Conservation (phyloP, 2,888 invertebrate species). For the Platycheirus albimanus region DNA sequence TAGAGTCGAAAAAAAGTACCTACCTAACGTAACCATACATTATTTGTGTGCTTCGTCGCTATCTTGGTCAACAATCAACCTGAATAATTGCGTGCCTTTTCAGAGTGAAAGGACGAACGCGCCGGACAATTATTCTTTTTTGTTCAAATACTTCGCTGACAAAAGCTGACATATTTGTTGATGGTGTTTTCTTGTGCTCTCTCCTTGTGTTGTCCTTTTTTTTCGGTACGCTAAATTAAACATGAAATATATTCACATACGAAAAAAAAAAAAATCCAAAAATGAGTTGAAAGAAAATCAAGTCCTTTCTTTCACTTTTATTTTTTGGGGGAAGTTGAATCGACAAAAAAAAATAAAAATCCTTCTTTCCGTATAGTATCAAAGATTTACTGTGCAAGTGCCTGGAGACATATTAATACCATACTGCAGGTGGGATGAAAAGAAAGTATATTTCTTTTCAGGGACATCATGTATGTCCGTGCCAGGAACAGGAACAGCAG, state of each 20-base stretch:
- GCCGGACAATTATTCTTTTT: constrained; percentile 63
- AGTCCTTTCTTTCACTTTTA: not conserved
- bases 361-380: constrained; percentile 16
- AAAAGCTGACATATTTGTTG: constrained; percentile 70
- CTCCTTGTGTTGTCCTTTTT: constrained; percentile 53
- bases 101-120: constrained; percentile 64
- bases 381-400: constrained; percentile 56
- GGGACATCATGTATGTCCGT: constrained; percentile 38
- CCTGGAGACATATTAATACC: not conserved
- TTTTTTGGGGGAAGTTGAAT: constrained; percentile 22
- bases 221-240: constrained; percentile 61
- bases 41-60: constrained; percentile 47
- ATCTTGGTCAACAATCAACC: constrained; percentile 71
- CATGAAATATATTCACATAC: constrained; percentile 64
- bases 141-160: constrained; percentile 66
- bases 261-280: constrained; percentile 3
- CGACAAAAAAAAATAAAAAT: constrained; percentile 7
- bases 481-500: not conserved
- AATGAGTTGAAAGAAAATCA: constrained; percentile 25
- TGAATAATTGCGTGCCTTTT: constrained; percentile 71
- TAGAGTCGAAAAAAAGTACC: too few relatives aligned
- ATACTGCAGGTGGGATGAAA: constrained; percentile 59
- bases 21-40: constrained; percentile 17
- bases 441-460: constrained; percentile 52
- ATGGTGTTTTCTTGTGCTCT: constrained; percentile 62